Evolutionary conservation across 2,113 vertebrate genomes (phyloP).

Genomic region (Trematocara unimaculatum): DNA sequence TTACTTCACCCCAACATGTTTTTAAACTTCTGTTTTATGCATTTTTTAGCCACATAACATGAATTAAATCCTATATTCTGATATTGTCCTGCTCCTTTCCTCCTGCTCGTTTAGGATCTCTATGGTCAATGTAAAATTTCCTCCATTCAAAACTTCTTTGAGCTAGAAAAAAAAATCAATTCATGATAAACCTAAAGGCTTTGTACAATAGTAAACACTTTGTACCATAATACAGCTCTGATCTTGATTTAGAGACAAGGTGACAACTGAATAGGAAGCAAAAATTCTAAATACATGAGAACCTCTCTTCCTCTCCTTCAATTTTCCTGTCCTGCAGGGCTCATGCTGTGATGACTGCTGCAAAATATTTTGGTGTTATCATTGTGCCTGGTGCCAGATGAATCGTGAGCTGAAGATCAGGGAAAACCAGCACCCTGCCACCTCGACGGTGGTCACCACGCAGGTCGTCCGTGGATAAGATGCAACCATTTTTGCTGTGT

Average conservation of each 20-base stretch:
- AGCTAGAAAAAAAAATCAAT: no score
- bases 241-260: neutral
- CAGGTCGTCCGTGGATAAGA: accelerated
- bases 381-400: constrained; percentile 60
- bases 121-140: neutral
- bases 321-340: neutral
- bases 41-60: neutral
- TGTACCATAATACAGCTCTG: neutral
- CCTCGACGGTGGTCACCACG: neutral
- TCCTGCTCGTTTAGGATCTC: neutral
- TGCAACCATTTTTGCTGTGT: neutral
- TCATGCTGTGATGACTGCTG: neutral
- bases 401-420: neutral
- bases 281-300: neutral
- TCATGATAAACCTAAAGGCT: no score
- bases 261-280: neutral
- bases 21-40: neutral
- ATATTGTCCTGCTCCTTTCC: neutral
- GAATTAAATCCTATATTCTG: neutral
- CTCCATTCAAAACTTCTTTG: no score
- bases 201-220: no score
- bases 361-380: neutral
- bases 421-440: accelerated
- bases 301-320: neutral
- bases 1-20: neutral